phyloP scores from a whole-genome alignment of 1,140 invertebrate genomes.

The Heterodera schachtii region DNA sequence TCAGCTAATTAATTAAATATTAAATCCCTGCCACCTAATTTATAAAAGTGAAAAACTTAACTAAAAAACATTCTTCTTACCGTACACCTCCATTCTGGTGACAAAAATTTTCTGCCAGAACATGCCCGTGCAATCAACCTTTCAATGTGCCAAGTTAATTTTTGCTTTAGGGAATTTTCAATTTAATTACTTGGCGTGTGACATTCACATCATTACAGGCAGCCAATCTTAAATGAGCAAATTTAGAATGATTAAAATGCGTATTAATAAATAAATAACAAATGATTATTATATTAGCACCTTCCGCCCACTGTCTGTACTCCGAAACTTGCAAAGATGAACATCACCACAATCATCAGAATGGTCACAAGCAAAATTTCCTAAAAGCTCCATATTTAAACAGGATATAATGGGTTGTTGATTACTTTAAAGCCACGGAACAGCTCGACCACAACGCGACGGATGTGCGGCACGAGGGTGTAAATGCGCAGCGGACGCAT shows the following conservation, averaged over 20 bases:
- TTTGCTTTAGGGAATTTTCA: neutral
- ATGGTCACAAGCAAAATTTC: slow-evolving; percentile 78
- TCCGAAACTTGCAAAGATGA: slow-evolving; percentile 97
- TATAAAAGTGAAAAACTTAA: too few relatives aligned
- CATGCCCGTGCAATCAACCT: slow-evolving; percentile 89
- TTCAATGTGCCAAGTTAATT: neutral
- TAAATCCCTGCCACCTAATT: neutral
- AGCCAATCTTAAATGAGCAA: slow-evolving; percentile 71
- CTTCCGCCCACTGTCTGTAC: slow-evolving; percentile 94
- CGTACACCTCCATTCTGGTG: slow-evolving; percentile 90
- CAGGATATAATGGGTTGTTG: slow-evolving; percentile 23
- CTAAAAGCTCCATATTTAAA: slow-evolving; percentile 65
- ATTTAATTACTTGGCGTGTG: slow-evolving; percentile 66
- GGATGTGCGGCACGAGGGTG: slow-evolving; percentile 96
- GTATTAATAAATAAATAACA: too few relatives aligned
- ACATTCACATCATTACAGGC: slow-evolving; percentile 95
- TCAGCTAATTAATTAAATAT: neutral
- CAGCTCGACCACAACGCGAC: slow-evolving; percentile 96
- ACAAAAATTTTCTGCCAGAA: slow-evolving; percentile 93
- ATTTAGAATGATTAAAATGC: too few relatives aligned
- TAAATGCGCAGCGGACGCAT: slow-evolving; percentile 93
- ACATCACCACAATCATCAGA: slow-evolving; percentile 94
- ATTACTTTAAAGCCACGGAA: slow-evolving; percentile 99
- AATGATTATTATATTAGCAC: neutral
- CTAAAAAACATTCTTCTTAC: slow-evolving; percentile 63